Percentiles rank a stretch among this genome's conserved stretches.
These are phyloP conservation scores for Tor tambroides DNA, from an alignment of 2,113 vertebrate genomes.

Conservation along the genomic window DNA sequence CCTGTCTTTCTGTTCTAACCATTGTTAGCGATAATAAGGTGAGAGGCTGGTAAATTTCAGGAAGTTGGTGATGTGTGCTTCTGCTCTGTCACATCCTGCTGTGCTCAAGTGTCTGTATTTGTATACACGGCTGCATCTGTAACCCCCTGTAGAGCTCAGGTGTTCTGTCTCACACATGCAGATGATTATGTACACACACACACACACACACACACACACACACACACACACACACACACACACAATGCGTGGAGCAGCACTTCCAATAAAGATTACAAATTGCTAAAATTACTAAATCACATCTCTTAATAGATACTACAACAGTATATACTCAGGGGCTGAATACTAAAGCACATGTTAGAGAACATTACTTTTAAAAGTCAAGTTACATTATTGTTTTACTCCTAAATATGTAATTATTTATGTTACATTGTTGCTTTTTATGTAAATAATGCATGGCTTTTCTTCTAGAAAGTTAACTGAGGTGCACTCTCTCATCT, in stretches of 20 bases:
- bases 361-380: constrained; percentile 1
- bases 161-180: background rate
- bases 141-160: constrained; percentile 6
- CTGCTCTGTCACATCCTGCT: constrained; percentile 6
- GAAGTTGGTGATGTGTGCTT: background rate
- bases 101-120: constrained; percentile 1
- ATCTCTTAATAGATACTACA: no score
- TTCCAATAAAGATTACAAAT: background rate
- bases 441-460: background rate
- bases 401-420: background rate
- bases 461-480: background rate
- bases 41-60: constrained; percentile 13
- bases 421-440: constrained; percentile 4
- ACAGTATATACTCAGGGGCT: background rate
- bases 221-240: no score
- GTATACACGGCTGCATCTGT: constrained; percentile 20
- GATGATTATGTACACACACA: background rate
- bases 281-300: no score
- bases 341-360: background rate
- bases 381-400: background rate
- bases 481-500: background rate
- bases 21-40: background rate
- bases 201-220: no score
- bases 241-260: background rate
- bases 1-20: background rate